These are phyloP conservation scores for Tragelaphus buxtoni DNA, from an alignment of 2,113 vertebrate species.

Conservation along the genomic window DNA sequence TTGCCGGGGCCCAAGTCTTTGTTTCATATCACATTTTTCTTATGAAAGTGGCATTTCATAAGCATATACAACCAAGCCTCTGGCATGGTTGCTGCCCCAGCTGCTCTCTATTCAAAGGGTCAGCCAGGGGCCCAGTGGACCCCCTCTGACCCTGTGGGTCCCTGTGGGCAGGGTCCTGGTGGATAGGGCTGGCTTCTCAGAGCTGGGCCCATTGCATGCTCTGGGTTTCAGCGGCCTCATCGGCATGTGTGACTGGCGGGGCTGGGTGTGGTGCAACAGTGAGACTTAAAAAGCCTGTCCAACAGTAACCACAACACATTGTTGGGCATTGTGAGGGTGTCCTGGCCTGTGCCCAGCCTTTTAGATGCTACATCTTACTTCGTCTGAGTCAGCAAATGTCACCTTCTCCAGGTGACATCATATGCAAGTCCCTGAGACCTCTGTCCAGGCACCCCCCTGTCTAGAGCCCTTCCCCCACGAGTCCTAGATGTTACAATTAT, in stretches of 20 bases:
- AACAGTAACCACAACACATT: not conserved
- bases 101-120: not conserved
- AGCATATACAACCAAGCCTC: no score
- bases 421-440: not conserved
- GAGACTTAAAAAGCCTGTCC: not conserved
- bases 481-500: accelerated
- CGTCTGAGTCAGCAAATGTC: not conserved
- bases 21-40: not conserved
- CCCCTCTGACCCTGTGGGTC: no score
- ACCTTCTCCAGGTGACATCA: not conserved
- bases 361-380: not conserved
- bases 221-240: no score
- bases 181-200: not conserved
- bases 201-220: not conserved
- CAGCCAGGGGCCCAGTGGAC: not conserved
- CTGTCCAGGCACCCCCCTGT: not conserved
- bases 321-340: not conserved
- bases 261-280: not conserved
- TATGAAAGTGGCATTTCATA: not conserved
- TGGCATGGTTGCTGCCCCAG: not conserved
- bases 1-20: not conserved
- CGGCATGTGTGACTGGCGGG: not conserved
- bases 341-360: not conserved
- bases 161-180: accelerated
- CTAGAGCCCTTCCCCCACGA: not conserved